Evolutionary conservation across 2,113 vertebrate genomes (phyloP), one percentile per base, ranked within the genome.

Genomic region (Pipa parva): DNA sequence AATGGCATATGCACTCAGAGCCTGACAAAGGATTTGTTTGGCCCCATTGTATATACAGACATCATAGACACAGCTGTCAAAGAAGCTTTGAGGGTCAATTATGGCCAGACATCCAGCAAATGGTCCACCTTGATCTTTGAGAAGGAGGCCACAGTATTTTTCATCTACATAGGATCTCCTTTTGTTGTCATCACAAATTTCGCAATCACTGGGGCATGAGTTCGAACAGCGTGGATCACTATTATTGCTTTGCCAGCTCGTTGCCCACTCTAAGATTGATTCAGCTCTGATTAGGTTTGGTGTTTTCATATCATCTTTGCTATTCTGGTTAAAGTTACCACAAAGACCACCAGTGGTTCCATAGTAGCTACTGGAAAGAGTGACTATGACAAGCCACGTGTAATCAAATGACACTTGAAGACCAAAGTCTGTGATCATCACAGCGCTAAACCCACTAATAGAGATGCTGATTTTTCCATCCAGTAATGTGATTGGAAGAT

Each of bases 391-490:
- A 3, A 59, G 50, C 57, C 79, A 72, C 1, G 80, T 74, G 86
- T 88, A 90, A 66, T 89, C 72, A 2, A 88, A 92, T 13, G 77
- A 27, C 7, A 92, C 75, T 18, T 22, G 74, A 39, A 92, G 75
- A 1, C 59, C 74, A 73, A 90, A 90, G 62, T 76, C 36, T 0
- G 77, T 76, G 17, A 76, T 42, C 1, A 92, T 55, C 17, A 82
- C 5, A 5, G 78, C 26, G 2, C 31, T 79, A 1, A 45, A 76
- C 5, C 88, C 87, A 0, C 82, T 85, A 33, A 87, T 84, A 15
- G 12, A 74, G 1, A 89, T 17, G 0, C 0, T 21, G 45, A 92
- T 36, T 15, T 83, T 85, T 12, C 72, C 78, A 4, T 63, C 22
- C 2, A 80, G 72, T 0, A 91, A 52, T 15, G 55, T 24, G 7